phyloP scores from a whole-genome alignment of 2,888 invertebrate species.

The Ornithoptera priamus region DNA sequence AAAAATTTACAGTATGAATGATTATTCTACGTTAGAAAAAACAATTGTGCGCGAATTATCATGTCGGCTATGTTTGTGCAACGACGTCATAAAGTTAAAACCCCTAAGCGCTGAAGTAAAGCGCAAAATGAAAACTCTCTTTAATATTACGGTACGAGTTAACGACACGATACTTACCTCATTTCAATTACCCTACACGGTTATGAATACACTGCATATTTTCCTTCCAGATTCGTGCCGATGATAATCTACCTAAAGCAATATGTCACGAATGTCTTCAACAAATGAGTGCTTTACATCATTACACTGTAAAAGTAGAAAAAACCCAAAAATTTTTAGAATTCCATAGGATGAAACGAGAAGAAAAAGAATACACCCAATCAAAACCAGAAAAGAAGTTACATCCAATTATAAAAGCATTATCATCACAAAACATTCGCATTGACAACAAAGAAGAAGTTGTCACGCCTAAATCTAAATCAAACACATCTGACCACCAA shows the following conservation, averaged over 20 bases:
- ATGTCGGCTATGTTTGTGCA: slow-evolving; percentile 70
- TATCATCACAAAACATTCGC: slow-evolving; percentile 45
- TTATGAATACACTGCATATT: neutral
- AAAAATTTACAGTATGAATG: slow-evolving; percentile 61
- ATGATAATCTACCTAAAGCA: slow-evolving; percentile 71
- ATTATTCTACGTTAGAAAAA: slow-evolving; percentile 67
- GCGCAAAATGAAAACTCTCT: slow-evolving; percentile 67
- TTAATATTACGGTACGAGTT: slow-evolving; percentile 61
- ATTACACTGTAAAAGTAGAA: slow-evolving; percentile 69
- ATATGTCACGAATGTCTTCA: slow-evolving; percentile 75
- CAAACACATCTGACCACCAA: slow-evolving; percentile 50
- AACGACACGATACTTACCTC: neutral
- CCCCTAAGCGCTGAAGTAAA: slow-evolving; percentile 68
- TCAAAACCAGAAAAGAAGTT: slow-evolving; percentile 39
- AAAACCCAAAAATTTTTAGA: slow-evolving; percentile 72
- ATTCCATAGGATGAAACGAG: slow-evolving; percentile 60
- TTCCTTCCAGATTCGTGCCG: slow-evolving; percentile 56
- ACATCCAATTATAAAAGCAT: slow-evolving; percentile 46
- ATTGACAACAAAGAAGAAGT: slow-evolving; percentile 37
- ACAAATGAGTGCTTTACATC: slow-evolving; percentile 62
- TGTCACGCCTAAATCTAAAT: slow-evolving; percentile 31
- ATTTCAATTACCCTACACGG: neutral
- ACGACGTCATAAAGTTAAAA: slow-evolving; percentile 70
- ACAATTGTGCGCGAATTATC: slow-evolving; percentile 72
- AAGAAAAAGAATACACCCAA: slow-evolving; percentile 48